Percentiles rank a stretch among this genome's conserved stretches.
phyloP scores from a whole-genome alignment of 35 echinoderm and acorn worm genomes.

The Diadema setosum region DNA sequence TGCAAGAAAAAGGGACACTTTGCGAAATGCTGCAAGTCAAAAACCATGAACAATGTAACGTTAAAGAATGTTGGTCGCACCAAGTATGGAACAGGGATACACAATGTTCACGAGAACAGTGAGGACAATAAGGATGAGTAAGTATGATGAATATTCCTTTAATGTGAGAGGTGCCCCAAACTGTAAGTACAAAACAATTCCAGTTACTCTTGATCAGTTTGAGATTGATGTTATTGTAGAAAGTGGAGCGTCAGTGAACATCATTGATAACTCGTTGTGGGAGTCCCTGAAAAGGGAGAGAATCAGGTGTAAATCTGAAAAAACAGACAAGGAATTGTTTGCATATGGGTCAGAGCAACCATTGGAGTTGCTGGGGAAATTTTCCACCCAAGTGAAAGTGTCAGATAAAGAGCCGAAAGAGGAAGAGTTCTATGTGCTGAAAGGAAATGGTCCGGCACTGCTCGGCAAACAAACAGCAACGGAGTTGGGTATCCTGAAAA shows the following conservation, averaged over 20 bases:
- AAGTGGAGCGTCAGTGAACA: conserved; percentile 24
- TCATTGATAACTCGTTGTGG: conserved; percentile 45
- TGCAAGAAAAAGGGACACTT: conserved; percentile 45
- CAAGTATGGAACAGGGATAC: neutral
- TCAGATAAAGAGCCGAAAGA: neutral
- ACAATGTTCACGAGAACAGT: neutral
- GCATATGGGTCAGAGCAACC: conserved; percentile 61
- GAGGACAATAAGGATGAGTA: neutral
- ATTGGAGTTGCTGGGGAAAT: conserved; percentile 50
- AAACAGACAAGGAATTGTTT: conserved; percentile 29
- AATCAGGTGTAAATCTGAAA: conserved; percentile 42
- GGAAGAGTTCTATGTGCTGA: conserved; percentile 47
- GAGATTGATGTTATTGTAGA: conserved; percentile 45
- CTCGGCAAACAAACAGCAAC: conserved; percentile 6
- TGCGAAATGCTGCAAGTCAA: conserved; percentile 48
- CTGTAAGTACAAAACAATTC: neutral
- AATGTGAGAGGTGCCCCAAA: neutral
- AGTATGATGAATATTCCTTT: neutral
- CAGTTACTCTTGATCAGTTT: neutral
- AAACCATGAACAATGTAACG: neutral
- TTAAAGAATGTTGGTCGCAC: neutral
- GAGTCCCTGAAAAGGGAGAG: conserved; percentile 25
- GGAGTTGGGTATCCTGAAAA: conserved; percentile 12
- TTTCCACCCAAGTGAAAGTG: neutral
- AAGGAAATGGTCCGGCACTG: conserved; percentile 37